Evolutionary conservation across 2,797 vertebrate genomes (phyloP).

Genomic region (Synanceia verrucosa): DNA sequence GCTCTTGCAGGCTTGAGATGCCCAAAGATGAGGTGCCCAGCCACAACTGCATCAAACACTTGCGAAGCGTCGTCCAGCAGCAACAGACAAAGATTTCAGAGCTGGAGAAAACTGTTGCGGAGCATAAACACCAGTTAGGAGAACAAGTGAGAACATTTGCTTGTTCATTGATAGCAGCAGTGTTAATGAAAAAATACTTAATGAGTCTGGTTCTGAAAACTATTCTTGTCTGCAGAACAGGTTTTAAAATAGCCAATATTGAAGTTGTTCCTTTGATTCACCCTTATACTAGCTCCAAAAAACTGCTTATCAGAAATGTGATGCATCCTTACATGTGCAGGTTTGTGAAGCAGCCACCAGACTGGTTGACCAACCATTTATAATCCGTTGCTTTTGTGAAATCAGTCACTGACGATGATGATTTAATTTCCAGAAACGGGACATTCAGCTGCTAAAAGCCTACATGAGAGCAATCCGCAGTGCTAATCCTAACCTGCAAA

Average conservation of each 20-base stretch:
- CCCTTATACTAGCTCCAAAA: too few species aligned
- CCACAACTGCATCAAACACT: slow-evolving; percentile 97
- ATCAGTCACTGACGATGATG: neutral
- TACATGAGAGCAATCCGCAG: slow-evolving; percentile 98
- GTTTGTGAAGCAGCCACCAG: too few species aligned
- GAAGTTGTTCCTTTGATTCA: too few species aligned
- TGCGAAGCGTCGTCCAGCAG: slow-evolving; percentile 93
- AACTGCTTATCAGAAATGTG: too few species aligned
- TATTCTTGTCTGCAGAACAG: neutral
- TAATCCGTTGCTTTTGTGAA: neutral
- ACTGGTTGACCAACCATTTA: neutral
- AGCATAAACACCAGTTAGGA: slow-evolving; percentile 95
- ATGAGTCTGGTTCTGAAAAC: neutral
- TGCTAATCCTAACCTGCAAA: slow-evolving; percentile 96
- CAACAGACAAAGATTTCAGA: slow-evolving; percentile 95
- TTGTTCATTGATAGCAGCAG: neutral
- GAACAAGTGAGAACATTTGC: slow-evolving; percentile 87
- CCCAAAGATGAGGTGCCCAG: slow-evolving; percentile 96
- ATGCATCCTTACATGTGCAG: neutral
- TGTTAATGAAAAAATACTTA: neutral
- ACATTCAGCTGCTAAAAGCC: slow-evolving; percentile 97
- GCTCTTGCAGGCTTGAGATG: slow-evolving; percentile 90
- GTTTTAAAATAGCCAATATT: neutral
- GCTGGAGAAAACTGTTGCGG: slow-evolving; percentile 92
- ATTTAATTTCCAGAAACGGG: slow-evolving; percentile 87